Evolutionary conservation across 1,140 invertebrate genomes (phyloP), one percentile per base, ranked within the genome.

Genomic region (Metaphire vulgaris): DNA sequence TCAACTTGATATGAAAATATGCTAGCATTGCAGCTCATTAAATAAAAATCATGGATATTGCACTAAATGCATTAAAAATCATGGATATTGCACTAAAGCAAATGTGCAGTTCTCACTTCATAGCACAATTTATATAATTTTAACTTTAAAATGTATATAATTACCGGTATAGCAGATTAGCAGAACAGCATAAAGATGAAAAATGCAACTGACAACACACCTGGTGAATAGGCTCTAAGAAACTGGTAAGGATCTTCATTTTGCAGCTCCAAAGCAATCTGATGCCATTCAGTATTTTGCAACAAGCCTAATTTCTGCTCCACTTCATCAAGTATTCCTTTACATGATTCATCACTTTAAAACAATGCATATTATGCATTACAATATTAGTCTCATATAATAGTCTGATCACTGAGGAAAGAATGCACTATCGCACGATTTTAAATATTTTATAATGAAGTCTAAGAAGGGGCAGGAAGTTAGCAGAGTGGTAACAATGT

Each of bases 241-340:
- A 91, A 95, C 79, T 92, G 89, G 82, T 92, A 92, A 0, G 89
- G 87, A 82, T 94, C 92, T 78, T 90, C 26, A 14, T 26, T 26
- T 26, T 69, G 67, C n/a, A 28, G 84, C 83, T 96, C 93, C 2
- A 85, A 75, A 0, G 92, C 92, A 74, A 96, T 90, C 16, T 41
- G 74, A 16, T 77, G 33, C 78, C 85, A 84, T 69, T 82, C 83
- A 30, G 73, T 76, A 26, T 77, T 77, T 41, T 82, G 81, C 26
- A 86, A 77, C 6, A 80, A 75, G 16, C 75, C 66, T 1, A 86
- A 72, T 78, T 83, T 85, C 0, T 69, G 2, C 30, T 21, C 67
- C 21, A 34, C 30, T 33, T 71, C 67, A 21, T 31, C 2, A 75
- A 56, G 31, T 75, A n/a, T 15, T 16, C 21, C n/a, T 16, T 33